Percentiles rank a stretch among this genome's conserved stretches.
Evolutionary conservation across 2,113 vertebrate genomes (phyloP).

Genomic region (Varanus salvator): DNA sequence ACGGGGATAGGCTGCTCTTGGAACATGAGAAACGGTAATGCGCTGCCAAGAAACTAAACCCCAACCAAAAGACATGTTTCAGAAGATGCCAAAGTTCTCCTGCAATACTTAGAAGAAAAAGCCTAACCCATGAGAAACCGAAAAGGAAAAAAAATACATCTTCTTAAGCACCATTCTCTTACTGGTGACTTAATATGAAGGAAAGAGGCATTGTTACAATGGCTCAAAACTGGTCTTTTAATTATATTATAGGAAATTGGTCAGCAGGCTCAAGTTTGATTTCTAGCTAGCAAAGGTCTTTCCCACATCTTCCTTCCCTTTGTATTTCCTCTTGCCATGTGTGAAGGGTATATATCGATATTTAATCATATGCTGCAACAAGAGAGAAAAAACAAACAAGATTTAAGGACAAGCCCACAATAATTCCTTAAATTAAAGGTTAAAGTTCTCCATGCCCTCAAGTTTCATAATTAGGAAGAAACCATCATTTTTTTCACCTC

Average conservation of each 20-base stretch:
- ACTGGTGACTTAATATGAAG: conserved; percentile 76
- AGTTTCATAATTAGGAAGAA: not conserved
- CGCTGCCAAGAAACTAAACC: conserved; percentile 32
- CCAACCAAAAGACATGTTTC: conserved; percentile 48
- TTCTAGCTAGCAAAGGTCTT: conserved; percentile 98
- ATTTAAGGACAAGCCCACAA: not conserved
- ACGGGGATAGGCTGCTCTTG: not conserved
- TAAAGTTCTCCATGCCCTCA: not conserved
- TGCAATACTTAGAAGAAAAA: conserved; percentile 67
- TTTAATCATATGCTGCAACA: conserved; percentile 96
- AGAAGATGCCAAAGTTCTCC: conserved; percentile 76
- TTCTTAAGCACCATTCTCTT: conserved; percentile 68
- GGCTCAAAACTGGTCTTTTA: conserved; percentile 83
- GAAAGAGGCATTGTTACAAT: conserved; percentile 81
- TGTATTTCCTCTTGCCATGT: conserved; percentile 98
- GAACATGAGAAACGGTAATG: not conserved
- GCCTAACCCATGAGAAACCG: conserved; percentile 72
- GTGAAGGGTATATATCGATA: conserved; percentile 99
- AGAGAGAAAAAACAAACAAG: conserved; percentile 29
- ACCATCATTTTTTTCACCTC: not conserved
- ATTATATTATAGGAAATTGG: conserved; percentile 71
- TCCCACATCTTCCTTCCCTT: conserved; percentile 95
- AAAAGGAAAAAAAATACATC: conserved; percentile 63
- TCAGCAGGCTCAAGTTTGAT: conserved; percentile 67
- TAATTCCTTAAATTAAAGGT: not conserved